phyloP scores from a whole-genome alignment of 2,888 invertebrate genomes.

The Drosophila helvetica region DNA sequence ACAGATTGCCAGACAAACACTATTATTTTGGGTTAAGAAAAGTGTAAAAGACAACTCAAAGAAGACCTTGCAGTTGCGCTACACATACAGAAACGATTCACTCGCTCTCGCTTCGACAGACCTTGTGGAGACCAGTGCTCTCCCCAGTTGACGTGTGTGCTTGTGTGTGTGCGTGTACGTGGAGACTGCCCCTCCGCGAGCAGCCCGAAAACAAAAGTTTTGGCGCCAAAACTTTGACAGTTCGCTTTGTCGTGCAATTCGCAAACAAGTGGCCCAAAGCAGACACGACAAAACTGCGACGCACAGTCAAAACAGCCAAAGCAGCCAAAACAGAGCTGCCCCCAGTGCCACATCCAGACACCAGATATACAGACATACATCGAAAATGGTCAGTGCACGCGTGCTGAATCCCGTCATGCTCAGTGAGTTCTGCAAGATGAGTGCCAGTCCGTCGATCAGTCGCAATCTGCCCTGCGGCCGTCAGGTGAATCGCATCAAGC shows the following conservation, averaged over 20 bases:
- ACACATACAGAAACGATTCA: constrained; percentile 22
- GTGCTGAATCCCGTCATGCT: constrained; percentile 80
- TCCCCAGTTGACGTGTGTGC: constrained; percentile 9
- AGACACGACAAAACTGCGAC: constrained; percentile 60
- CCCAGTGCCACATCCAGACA: constrained; percentile 18
- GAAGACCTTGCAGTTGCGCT: constrained; percentile 42
- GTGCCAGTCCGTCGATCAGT: constrained; percentile 68
- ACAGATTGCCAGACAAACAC: constrained; percentile 53
- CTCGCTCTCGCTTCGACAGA: constrained; percentile 34
- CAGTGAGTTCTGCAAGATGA: constrained; percentile 80
- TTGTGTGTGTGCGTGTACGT: constrained; percentile 27
- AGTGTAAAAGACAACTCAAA: constrained; percentile 45
- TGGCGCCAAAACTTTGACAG: constrained; percentile 81
- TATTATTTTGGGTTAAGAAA: constrained; percentile 59
- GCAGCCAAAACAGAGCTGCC: constrained; percentile 26
- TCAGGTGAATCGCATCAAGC: constrained; percentile 81
- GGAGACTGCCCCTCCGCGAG: constrained; percentile 48
- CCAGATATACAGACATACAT: constrained; percentile 19
- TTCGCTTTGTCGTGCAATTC: constrained; percentile 59
- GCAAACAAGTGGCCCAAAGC: constrained; percentile 63
- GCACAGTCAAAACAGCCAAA: constrained; percentile 46
- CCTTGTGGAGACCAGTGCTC: constrained; percentile 57
- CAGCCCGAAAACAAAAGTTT: constrained; percentile 68
- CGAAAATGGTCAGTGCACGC: constrained; percentile 76
- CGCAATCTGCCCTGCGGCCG: constrained; percentile 75